A percentile compares a stretch with the other conserved stretches of the same genome.
Evolutionary conservation across 1,140 invertebrate species (phyloP).

Genomic region (Thrips palmi): DNA sequence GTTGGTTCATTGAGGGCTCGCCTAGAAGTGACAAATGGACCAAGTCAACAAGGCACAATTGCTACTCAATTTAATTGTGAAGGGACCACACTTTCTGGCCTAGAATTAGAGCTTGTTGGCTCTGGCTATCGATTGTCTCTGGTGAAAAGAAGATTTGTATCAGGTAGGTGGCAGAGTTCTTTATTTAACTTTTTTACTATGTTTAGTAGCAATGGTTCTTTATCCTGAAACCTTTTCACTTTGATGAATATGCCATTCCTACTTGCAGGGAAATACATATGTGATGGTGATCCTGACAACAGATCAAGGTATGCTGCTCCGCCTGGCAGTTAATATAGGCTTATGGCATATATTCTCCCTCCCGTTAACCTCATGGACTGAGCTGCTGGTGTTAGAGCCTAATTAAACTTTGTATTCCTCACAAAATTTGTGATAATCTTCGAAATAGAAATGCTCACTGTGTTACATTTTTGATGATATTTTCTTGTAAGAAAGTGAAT

Average conservation of each 20-base stretch:
- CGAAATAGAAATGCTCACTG: no score
- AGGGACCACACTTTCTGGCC: conserved; percentile 81
- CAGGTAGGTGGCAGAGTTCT: conserved; percentile 41
- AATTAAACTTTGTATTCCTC: no score
- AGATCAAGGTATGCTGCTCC: conserved; percentile 22
- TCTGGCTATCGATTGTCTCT: conserved; percentile 81
- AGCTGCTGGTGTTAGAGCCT: no score
- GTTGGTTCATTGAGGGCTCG: conserved; percentile 78
- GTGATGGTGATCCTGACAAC: conserved; percentile 56
- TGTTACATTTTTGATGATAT: no score
- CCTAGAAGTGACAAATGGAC: conserved; percentile 65
- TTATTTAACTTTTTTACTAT: conserved; percentile 2
- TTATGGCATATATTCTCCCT: no score
- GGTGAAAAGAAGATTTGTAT: conserved; percentile 84
- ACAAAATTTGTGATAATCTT: no score
- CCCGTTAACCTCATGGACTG: no score
- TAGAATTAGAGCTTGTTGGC: conserved; percentile 80
- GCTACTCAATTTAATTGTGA: conserved; percentile 88
- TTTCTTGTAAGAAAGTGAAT: no score
- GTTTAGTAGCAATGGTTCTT: conserved; percentile 1
- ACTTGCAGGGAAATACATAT: conserved; percentile 60
- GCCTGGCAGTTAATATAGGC: no score
- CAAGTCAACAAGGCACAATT: conserved; percentile 63
- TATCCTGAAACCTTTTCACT: conserved; percentile 1
- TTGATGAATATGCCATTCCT: conserved; percentile 14